Evolutionary conservation across 2,113 vertebrate genomes (phyloP), one percentile per base, ranked within the genome.

Genomic region (Phrynocephalus versicolor): DNA sequence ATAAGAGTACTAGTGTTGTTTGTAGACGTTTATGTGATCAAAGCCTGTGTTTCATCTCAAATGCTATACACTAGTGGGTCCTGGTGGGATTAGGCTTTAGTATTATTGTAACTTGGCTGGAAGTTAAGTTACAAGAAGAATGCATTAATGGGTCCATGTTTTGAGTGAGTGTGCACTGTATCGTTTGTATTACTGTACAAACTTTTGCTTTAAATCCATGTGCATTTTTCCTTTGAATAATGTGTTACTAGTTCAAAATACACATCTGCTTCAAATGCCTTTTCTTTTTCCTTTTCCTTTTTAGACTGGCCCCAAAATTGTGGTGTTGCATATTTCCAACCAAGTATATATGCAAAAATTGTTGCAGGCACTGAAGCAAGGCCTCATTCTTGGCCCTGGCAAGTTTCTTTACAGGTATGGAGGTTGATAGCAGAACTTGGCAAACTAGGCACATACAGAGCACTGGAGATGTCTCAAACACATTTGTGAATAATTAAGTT

Each of bases 231-330:
- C 45, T 51, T 51, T 10, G 45, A 51, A n/a, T 30, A 10, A 23
- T 72, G 3, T 86, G 65, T 57, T 62, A 57, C 0, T 0, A 70
- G 35, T 51, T 45, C 64, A 64, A 58, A 62, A 78, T 55, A 3
- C 13, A 2, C 25, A 15, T 83, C 3, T 12, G 45, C 67, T 86
- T 72, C 35, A 37, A 18, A 1, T 45, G 41, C n/a, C 35, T 41
- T 58, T 5, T 73, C 55, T 58, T 82, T 71, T 87, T 86, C 64
- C 16, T 21, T 75, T 16, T 1, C 6, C 18, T 55, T 85, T 81
- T 75, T 45, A 97, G 97, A 96, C 85, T 97, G 96, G 96, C 97
- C 95, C 0, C 90, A 90, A 85, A 96, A 97, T 84, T 97, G 97
- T 79, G 96, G 96, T 1, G 94, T 92, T 88, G 51, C 96, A n/a